Conservation (phyloP, 1,140 invertebrate species). For the Mycetomoellerius zeteki region DNA sequence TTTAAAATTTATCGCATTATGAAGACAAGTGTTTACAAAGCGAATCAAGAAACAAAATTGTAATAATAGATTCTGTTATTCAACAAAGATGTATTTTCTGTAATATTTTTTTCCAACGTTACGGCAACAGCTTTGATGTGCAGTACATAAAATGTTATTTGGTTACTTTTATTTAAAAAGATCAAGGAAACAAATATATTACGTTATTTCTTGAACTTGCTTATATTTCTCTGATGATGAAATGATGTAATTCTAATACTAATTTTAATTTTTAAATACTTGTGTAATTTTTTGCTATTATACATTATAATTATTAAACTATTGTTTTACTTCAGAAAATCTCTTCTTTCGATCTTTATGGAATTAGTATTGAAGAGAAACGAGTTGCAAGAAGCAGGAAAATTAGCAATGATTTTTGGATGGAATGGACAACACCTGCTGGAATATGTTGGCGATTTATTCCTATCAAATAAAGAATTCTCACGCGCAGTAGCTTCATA, state of each 20-base stretch:
- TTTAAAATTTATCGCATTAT: constrained; percentile 28
- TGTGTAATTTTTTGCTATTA: background rate
- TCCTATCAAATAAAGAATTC: constrained; percentile 89
- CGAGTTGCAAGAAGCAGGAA: constrained; percentile 88
- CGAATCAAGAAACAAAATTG: background rate
- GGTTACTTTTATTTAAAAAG: background rate
- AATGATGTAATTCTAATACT: constrained; percentile 20
- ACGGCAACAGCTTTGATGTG: background rate
- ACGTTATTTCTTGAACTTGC: background rate
- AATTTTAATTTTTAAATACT: constrained; percentile 35
- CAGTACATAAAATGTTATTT: background rate
- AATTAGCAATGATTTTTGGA: constrained; percentile 88
- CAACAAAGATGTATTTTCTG: background rate
- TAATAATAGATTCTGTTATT: background rate
- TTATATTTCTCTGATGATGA: background rate
- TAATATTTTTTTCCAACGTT: background rate
- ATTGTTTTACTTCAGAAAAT: constrained; percentile 84
- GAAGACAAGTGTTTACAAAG: background rate
- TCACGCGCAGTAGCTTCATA: constrained; percentile 91
- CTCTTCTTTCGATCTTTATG: constrained; percentile 90
- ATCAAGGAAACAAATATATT: background rate
- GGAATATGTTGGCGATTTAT: constrained; percentile 91
- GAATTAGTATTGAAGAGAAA: constrained; percentile 88
- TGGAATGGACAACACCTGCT: constrained; percentile 91
- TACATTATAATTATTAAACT: constrained; percentile 29